Evolutionary conservation across 1,140 invertebrate species (phyloP), one percentile per base, ranked within the genome.

Genomic region (Wiebesia pumilae): DNA sequence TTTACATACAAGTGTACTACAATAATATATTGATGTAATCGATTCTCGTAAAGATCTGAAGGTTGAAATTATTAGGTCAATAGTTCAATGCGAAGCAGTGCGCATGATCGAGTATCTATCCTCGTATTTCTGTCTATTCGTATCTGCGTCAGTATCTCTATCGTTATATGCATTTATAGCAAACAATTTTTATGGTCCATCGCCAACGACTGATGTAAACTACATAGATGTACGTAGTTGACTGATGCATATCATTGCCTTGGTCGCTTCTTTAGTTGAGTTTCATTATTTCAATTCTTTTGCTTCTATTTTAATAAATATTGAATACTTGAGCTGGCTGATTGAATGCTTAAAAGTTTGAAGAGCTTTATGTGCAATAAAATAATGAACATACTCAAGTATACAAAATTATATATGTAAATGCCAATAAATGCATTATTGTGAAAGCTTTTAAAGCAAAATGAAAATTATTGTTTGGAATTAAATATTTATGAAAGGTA

Each of bases 11-110:
- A 6, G 10, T 19, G 7, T 35, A 30, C 24, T 65, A 35, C 0
- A 69, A 24, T n/a, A n/a, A n/a, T 33, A 69, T 33, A 43, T 81
- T 81, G 79, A 81, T 88, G 87, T 85, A 88, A 87, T 86, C 58
- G 75, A 43, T 67, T 38, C 21, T 81, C 62, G n/a, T 67, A 62
- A 81, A 43, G 79, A 81, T 67, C 58, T 62, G 6, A 19, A 79
- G 54, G 78, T 58, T 58, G 78, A 35, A 38, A 62, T 79, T 51
- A n/a, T 27, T 79, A n/a, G 77, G 33, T 14, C 51, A 35, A 58
- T 58, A 27, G 77, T 35, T n/a, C 51, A 35, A 78, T 65, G 62
- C 62, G 14, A 4, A 65, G 3, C 24, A 65, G 65, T 69, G 33
- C 58, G 24, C 58, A 62, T 62, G 58, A 21, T 4, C 21, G 27